Percentiles rank a stretch among this genome's conserved stretches.
These are phyloP conservation scores for Chionoecetes opilio DNA, from an alignment of 1,140 invertebrate genomes.

Conservation along the genomic window DNA sequence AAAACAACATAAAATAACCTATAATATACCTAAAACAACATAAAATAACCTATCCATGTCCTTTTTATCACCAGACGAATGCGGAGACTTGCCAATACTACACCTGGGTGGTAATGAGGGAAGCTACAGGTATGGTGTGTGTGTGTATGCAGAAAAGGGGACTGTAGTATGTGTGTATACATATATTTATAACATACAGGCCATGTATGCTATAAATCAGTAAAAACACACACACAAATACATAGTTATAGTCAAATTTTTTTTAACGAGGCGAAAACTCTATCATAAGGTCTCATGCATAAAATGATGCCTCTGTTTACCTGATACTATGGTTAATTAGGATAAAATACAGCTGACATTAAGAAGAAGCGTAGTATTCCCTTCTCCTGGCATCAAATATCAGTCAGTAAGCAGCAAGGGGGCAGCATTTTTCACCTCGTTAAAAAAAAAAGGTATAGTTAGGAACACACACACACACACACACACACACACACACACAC, in stretches of 20 bases:
- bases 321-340: too few species aligned
- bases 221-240: neutral
- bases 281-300: neutral
- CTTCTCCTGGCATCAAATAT: too few species aligned
- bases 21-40: neutral
- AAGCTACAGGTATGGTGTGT: neutral
- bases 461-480: neutral
- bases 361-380: too few species aligned
- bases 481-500: neutral
- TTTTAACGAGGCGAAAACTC: too few species aligned
- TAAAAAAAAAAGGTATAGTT: too few species aligned
- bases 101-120: slow-evolving; percentile 51
- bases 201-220: neutral
- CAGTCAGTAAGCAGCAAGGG: too few species aligned
- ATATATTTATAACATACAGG: too few species aligned
- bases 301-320: neutral
- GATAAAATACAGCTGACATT: too few species aligned
- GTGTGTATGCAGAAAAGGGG: too few species aligned
- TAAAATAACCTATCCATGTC: neutral
- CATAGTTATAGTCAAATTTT: neutral
- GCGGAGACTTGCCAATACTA: slow-evolving; percentile 58
- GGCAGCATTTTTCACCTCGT: too few species aligned
- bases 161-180: too few species aligned
- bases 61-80: slow-evolving; percentile 41
- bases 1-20: neutral